phyloP scores from a whole-genome alignment of 2,888 invertebrate species.

The Caradrina clavipalpis region DNA sequence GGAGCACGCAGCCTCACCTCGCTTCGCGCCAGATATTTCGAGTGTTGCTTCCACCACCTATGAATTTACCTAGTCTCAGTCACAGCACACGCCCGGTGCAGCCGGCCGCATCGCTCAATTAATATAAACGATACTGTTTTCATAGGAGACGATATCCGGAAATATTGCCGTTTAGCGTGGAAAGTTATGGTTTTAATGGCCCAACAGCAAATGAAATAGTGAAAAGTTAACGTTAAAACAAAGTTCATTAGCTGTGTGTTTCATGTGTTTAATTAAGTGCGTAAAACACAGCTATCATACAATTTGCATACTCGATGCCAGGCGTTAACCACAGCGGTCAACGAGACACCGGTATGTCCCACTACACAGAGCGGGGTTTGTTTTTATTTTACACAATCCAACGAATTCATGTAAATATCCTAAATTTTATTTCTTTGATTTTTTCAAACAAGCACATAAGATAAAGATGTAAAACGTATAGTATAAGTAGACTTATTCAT shows the following conservation, averaged over 20 bases:
- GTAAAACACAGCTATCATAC: constrained; percentile 56
- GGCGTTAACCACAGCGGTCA: constrained; percentile 47
- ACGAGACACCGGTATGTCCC: constrained; percentile 45
- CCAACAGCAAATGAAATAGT: constrained; percentile 46
- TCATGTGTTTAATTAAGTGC: constrained; percentile 65
- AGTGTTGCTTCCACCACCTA: constrained; percentile 89
- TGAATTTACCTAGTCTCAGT: constrained; percentile 89
- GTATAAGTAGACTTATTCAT: neutral
- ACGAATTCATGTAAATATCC: neutral
- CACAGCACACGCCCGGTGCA: constrained; percentile 84
- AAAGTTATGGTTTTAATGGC: constrained; percentile 42
- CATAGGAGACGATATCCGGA: constrained; percentile 23
- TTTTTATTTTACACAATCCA: constrained; percentile 35
- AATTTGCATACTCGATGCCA: constrained; percentile 61
- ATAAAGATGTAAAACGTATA: too few species aligned
- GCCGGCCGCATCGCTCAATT: constrained; percentile 83
- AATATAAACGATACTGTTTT: constrained; percentile 57
- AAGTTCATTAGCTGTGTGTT: constrained; percentile 49
- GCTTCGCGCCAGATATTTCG: constrained; percentile 90
- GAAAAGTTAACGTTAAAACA: constrained; percentile 52
- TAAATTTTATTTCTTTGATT: neutral
- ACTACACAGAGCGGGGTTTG: constrained; percentile 33
- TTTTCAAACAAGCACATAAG: too few species aligned
- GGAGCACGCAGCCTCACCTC: constrained; percentile 90
- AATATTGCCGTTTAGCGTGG: constrained; percentile 33